Evolutionary conservation across 2,888 invertebrate species (phyloP).

Genomic region (Eilema depressum): DNA sequence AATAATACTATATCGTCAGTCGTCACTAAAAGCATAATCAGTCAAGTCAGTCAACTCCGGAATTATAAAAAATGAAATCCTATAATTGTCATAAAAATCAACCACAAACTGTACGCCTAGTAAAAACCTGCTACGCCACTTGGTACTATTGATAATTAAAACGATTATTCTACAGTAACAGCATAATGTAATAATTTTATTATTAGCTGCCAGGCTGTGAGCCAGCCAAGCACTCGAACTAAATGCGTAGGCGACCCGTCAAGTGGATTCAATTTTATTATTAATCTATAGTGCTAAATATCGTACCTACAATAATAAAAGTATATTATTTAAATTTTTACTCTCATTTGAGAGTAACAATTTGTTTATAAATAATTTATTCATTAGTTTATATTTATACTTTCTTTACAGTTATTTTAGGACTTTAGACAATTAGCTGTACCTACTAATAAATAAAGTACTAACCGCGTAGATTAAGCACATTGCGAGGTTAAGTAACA

Average conservation of each 20-base stretch:
- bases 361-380: no score
- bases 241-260: slow-evolving; percentile 2
- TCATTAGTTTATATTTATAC: no score
- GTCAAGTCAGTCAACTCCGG: background rate
- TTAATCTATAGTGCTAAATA: background rate
- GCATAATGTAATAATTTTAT: slow-evolving; percentile 67
- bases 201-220: slow-evolving; percentile 53
- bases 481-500: no score
- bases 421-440: no score
- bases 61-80: background rate
- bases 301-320: no score
- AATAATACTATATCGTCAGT: background rate
- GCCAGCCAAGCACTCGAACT: background rate
- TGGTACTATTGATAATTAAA: slow-evolving; percentile 70
- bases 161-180: slow-evolving; percentile 65
- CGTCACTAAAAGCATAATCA: background rate
- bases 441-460: no score
- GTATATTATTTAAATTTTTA: no score
- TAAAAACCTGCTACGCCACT: slow-evolving; percentile 22
- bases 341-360: no score
- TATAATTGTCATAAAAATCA: background rate
- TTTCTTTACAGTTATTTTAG: no score
- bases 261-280: slow-evolving; percentile 5
- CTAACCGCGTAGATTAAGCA: no score
- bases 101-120: background rate